A percentile compares a stretch with the other conserved stretches of the same genome.
Evolutionary conservation across 92 coral and sea anemone genomes (phyloP).

Genomic region (Actinernus sp.): DNA sequence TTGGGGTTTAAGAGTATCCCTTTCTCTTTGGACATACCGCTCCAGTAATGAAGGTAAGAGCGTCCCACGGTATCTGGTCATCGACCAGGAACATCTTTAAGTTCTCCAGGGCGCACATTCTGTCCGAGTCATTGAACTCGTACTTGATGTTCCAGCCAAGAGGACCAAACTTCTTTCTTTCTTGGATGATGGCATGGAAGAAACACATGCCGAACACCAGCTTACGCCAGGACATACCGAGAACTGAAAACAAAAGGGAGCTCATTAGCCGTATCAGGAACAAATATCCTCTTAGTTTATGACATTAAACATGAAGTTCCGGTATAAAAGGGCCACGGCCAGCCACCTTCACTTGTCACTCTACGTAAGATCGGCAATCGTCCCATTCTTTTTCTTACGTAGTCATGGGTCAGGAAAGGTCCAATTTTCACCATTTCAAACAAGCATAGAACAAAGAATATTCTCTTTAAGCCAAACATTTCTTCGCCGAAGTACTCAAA

Average conservation of each 20-base stretch:
- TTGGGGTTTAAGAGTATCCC: no score
- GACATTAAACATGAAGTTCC: no score
- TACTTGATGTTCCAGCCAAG: slow-evolving; percentile 99
- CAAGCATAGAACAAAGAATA: no score
- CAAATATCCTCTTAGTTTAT: background rate
- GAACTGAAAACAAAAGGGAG: slow-evolving; percentile 54
- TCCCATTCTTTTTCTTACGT: no score
- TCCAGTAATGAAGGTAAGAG: slow-evolving; percentile 94
- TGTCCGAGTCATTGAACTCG: slow-evolving; percentile 98
- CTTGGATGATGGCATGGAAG: slow-evolving; percentile 99
- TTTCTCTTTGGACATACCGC: no score
- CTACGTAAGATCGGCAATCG: no score
- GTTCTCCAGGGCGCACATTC: slow-evolving; percentile 92
- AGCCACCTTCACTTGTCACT: no score
- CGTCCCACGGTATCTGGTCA: slow-evolving; percentile 96
- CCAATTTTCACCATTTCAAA: no score
- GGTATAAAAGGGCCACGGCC: no score
- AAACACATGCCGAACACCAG: slow-evolving; percentile 97
- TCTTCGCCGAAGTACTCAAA: no score
- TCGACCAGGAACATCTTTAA: slow-evolving; percentile 97
- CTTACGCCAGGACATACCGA: slow-evolving; percentile 96
- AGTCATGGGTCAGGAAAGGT: no score
- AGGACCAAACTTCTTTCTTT: slow-evolving; percentile 98
- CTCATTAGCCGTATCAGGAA: background rate
- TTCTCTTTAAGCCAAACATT: no score